These are phyloP conservation scores for Elysia chlorotica DNA, from an alignment of 1,140 invertebrate species.

Conservation along the genomic window DNA sequence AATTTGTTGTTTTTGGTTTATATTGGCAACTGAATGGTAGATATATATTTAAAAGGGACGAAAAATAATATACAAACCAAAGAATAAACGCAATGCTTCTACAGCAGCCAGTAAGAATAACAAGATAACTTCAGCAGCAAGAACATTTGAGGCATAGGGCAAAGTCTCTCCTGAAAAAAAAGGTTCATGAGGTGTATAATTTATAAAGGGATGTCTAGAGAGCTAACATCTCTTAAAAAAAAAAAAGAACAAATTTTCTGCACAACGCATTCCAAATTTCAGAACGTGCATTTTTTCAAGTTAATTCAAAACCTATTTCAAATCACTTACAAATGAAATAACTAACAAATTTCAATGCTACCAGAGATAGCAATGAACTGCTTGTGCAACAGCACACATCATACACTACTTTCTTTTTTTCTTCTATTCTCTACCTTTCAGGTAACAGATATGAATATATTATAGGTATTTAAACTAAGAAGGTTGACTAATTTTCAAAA, in stretches of 20 bases:
- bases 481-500: too few species aligned
- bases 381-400: not conserved
- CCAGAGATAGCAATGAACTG: not conserved
- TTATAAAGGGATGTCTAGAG: not conserved
- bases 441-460: not conserved
- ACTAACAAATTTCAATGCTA: not conserved
- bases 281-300: too few species aligned
- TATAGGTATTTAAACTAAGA: too few species aligned
- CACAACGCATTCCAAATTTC: too few species aligned
- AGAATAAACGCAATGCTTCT: constrained; percentile 72
- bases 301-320: not conserved
- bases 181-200: constrained; percentile 6
- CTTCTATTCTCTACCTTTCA: not conserved
- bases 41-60: too few species aligned
- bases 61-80: constrained; percentile 49
- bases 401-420: not conserved
- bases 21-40: too few species aligned
- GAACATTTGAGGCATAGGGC: constrained; percentile 73
- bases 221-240: not conserved
- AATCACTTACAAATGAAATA: not conserved
- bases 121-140: constrained; percentile 77
- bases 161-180: constrained; percentile 62
- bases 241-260: too few species aligned
- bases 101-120: constrained; percentile 76
- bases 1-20: too few species aligned